Conservation (phyloP, 1,140 invertebrate species). For the Bicyclus anynana region DNA sequence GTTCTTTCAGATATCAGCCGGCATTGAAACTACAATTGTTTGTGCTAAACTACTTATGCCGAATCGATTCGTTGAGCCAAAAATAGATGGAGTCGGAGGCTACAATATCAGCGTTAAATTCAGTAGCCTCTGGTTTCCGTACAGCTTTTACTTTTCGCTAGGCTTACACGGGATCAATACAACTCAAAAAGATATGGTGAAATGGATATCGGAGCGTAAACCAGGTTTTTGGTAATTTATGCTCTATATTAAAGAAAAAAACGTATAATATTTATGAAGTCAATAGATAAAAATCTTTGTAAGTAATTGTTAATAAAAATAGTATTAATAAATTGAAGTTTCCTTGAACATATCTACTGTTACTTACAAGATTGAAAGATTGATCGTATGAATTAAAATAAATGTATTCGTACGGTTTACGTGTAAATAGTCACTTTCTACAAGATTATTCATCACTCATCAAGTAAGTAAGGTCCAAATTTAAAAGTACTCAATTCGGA, state of each 20-base stretch:
- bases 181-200: slow-evolving; percentile 31
- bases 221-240: slow-evolving; percentile 40
- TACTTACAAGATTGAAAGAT: too few relatives aligned
- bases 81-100: slow-evolving; percentile 45
- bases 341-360: too few relatives aligned
- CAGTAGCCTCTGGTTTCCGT: slow-evolving; percentile 52
- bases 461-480: too few relatives aligned
- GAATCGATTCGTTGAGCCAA: slow-evolving; percentile 41
- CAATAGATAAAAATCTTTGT: too few relatives aligned
- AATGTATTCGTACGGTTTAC: too few relatives aligned
- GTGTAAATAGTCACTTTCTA: too few relatives aligned
- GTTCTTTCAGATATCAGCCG: slow-evolving; percentile 54
- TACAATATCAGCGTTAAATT: slow-evolving; percentile 53
- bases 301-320: too few relatives aligned
- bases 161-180: slow-evolving; percentile 54
- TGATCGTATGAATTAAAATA: too few relatives aligned
- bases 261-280: too few relatives aligned
- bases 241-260: too few relatives aligned
- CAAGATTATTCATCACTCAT: too few relatives aligned
- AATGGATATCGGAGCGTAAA: slow-evolving; percentile 38
- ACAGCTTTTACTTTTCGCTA: slow-evolving; percentile 47
- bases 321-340: too few relatives aligned
- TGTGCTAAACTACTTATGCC: slow-evolving; percentile 53
- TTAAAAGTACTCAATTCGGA: neutral
- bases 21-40: slow-evolving; percentile 50